Evolutionary conservation across 2,797 vertebrate species (phyloP).

Genomic region (Trichosurus vulpecula): DNA sequence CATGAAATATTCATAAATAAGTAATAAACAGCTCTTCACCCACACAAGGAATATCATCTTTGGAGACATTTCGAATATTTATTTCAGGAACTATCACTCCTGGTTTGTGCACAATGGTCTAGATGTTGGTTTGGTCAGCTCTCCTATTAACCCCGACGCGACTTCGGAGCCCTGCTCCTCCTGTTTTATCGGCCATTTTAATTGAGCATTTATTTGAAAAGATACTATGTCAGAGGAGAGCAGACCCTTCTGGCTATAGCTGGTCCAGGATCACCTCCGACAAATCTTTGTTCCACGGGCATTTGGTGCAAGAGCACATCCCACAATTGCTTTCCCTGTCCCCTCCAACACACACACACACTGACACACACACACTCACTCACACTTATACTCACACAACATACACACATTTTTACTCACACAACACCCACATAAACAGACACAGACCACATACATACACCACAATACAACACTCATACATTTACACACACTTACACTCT

Average conservation of each 20-base stretch:
- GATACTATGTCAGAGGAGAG: constrained; percentile 77
- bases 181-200: constrained; percentile 72
- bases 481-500: no score
- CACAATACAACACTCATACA: no score
- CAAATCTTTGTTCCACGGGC: background rate
- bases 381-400: no score
- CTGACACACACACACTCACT: background rate
- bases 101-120: background rate
- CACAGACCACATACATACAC: no score
- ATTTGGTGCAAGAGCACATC: background rate
- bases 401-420: no score
- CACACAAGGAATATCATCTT: background rate
- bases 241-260: constrained; percentile 73
- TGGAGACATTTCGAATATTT: fast-evolving
- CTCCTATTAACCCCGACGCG: constrained; percentile 59
- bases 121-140: constrained; percentile 8
- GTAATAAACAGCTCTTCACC: background rate
- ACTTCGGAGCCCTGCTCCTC: constrained; percentile 60
- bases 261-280: constrained; percentile 3
- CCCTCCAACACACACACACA: background rate
- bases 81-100: background rate
- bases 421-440: no score
- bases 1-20: background rate
- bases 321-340: no score
- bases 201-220: constrained; percentile 77